A percentile compares a stretch with the other conserved stretches of the same genome.
Conservation (phyloP, 2,797 vertebrate genomes). For the Heterohyrax brucei region DNA sequence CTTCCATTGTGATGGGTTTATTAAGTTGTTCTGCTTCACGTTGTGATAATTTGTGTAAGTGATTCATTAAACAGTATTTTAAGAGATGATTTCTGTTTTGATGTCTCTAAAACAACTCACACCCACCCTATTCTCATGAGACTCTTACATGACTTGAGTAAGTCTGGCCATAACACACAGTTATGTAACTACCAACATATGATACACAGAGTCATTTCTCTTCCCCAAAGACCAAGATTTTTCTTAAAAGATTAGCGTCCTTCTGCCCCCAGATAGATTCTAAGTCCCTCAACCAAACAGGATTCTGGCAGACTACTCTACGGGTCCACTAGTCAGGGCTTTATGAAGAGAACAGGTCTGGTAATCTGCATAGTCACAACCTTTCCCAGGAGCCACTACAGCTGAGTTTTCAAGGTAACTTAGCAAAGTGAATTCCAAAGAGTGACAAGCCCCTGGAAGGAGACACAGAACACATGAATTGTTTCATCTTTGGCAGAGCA, state of each 20-base stretch:
- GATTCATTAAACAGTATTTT: background rate
- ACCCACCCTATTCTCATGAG: background rate
- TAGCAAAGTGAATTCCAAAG: background rate
- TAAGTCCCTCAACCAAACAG: background rate
- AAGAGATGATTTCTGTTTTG: background rate
- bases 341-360: background rate
- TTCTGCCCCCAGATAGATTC: background rate
- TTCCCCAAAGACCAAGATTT: constrained; percentile 10
- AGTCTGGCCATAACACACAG: background rate
- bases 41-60: too few species aligned
- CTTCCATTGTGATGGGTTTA: too few species aligned
- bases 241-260: constrained; percentile 3
- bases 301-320: background rate
- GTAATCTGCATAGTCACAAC: background rate
- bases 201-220: constrained; percentile 11
- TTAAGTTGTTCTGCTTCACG: too few species aligned
- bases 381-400: background rate
- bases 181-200: background rate
- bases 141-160: background rate
- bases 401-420: background rate
- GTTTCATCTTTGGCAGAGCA: background rate
- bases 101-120: background rate
- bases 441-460: background rate
- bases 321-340: background rate
- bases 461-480: background rate